Evolutionary conservation across 92 coral and sea anemone species (phyloP), one percentile per base, ranked within the genome.

Genomic region (Porites lobata): DNA sequence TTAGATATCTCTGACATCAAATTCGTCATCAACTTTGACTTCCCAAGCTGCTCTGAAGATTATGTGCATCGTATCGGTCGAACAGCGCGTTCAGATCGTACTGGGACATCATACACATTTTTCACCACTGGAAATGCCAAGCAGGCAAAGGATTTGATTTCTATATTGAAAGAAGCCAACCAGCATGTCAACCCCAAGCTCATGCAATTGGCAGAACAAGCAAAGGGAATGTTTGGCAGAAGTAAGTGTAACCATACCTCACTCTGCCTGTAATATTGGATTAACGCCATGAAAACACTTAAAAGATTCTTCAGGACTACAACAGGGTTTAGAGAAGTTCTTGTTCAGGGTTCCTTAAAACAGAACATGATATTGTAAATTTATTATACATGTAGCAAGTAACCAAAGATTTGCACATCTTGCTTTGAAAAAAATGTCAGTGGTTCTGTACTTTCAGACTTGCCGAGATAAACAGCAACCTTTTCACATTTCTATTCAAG

Each of bases 1-100:
- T 84, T 91, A 98, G 99, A 98, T 90, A 96, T 98, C 80, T 85
- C 96, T 24, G 99, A 98, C 91, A 98, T 98, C 93, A 98, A 98
- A 91, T 98, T 98, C 79, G 99, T 98, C 75, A 98, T 98, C 96
- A 98, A 98, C 95, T 94, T 98, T 32, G 99, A 98, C 93, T 98
- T 95, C 88, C 99, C 99, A 58, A 95, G 95, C 70, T 98, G 97
- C 51, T 95, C 98, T 56, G 99, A 98, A 74, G 99, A 98, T 88
- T 98, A 98, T 79, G 96, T 98, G 77, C 99, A 98, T 85, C 98
- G 99, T 77, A 98, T 98, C 85, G 99, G 99, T 32, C 91, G 99
- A 69, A 98, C 99, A 51, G 99, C 99, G 8, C 95, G 99, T 61
- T 98, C 99, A 11, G 98, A 98, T 71, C 94, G 99, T 57, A 94